Conservation (phyloP, 1,140 invertebrate species). For the Lasaia peninsularis region DNA sequence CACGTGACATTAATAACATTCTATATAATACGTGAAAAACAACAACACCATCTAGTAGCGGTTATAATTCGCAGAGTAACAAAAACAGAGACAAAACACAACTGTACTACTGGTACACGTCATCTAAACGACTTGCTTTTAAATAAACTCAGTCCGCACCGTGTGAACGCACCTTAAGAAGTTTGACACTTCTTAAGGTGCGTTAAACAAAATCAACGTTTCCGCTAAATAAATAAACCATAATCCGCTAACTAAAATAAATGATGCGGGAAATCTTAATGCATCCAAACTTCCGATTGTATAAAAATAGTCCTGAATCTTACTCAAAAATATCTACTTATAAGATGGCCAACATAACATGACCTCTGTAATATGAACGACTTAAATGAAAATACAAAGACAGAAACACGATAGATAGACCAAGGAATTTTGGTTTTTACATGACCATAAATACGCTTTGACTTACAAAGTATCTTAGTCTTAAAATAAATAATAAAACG, state of each 20-base stretch:
- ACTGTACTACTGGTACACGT: too few species aligned
- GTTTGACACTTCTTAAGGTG: too few species aligned
- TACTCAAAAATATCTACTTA: neutral
- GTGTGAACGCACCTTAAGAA: too few species aligned
- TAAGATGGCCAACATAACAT: neutral
- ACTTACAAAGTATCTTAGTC: neutral
- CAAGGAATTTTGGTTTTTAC: neutral
- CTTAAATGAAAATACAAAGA: neutral
- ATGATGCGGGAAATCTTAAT: slow-evolving; percentile 6
- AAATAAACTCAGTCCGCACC: too few species aligned
- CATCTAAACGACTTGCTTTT: too few species aligned
- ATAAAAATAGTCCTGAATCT: neutral
- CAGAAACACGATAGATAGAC: neutral
- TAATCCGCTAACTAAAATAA: slow-evolving; percentile 8
- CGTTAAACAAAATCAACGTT: neutral
- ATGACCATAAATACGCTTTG: neutral
- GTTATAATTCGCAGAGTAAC: too few species aligned
- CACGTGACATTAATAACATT: too few species aligned
- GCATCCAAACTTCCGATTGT: slow-evolving; percentile 5
- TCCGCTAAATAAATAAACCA: slow-evolving; percentile 9
- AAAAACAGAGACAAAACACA: too few species aligned
- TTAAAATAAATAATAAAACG: neutral
- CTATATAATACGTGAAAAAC: too few species aligned
- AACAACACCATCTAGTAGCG: too few species aligned
- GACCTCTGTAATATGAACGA: neutral